phyloP scores from a whole-genome alignment of 2,888 invertebrate species.

The Dasypolia templi region DNA sequence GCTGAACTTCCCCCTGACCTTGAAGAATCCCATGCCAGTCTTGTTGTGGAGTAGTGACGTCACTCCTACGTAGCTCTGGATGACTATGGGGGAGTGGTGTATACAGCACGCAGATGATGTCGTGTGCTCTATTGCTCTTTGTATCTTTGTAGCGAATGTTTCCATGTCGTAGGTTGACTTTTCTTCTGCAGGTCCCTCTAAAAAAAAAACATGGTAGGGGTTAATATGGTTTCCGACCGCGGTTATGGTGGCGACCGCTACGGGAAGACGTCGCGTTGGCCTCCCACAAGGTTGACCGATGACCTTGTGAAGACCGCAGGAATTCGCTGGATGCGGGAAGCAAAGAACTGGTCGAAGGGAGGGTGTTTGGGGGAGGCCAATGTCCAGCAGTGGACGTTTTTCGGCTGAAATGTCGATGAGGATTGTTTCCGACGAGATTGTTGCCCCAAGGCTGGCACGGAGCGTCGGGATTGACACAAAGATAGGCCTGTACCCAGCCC shows the following conservation, averaged over 20 bases:
- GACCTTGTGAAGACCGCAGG: too few species aligned
- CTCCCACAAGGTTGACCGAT: too few species aligned
- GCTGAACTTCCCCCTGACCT: constrained; percentile 96
- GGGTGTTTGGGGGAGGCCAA: too few species aligned
- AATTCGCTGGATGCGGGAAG: too few species aligned
- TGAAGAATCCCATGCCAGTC: constrained; percentile 95
- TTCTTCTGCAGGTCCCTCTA: constrained; percentile 83
- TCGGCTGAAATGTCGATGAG: too few species aligned
- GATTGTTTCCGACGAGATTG: not conserved
- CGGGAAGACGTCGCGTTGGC: too few species aligned
- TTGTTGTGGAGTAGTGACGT: constrained; percentile 95
- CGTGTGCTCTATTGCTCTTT: constrained; percentile 88
- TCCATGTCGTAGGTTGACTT: constrained; percentile 91
- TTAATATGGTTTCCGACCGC: not conserved
- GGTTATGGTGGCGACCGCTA: too few species aligned
- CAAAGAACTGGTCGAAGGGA: too few species aligned
- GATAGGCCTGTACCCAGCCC: not conserved
- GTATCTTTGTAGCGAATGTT: constrained; percentile 90
- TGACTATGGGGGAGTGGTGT: constrained; percentile 92
- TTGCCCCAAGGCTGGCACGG: not conserved
- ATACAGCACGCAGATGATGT: constrained; percentile 88
- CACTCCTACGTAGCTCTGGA: constrained; percentile 95
- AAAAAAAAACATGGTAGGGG: constrained; percentile 12
- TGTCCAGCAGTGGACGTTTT: too few species aligned
- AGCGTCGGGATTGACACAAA: not conserved